phyloP scores from a whole-genome alignment of 1,140 invertebrate genomes.

The Apocrypta bakeri region DNA sequence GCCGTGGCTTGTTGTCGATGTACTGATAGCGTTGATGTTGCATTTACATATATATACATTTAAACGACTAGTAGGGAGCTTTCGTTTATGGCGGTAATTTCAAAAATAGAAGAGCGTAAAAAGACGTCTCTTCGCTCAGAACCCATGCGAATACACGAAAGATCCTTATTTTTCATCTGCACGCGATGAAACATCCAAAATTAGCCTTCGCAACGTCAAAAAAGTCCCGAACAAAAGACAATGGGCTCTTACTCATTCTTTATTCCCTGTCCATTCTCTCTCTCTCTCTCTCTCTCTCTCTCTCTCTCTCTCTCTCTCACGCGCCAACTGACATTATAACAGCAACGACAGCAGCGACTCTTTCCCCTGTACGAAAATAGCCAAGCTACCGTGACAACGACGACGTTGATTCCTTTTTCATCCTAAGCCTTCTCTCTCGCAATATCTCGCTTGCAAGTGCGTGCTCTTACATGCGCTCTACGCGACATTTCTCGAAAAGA shows the following conservation, averaged over 20 bases:
- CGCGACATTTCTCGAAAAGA: background rate
- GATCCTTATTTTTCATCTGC: background rate
- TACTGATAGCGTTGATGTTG: background rate
- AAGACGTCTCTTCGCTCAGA: too few species aligned
- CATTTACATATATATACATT: background rate
- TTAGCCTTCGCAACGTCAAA: background rate
- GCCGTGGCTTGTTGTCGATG: background rate
- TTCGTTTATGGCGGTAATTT: background rate
- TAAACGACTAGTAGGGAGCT: background rate
- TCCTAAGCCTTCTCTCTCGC: background rate
- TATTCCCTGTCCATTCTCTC: background rate
- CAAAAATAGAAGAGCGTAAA: background rate
- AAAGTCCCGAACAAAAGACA: constrained; percentile 12
- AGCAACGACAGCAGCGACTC: background rate
- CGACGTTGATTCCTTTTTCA: background rate
- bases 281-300: too few species aligned
- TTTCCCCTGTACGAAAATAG: background rate
- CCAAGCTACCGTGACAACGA: background rate
- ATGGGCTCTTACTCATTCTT: constrained; percentile 12
- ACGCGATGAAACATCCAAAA: background rate
- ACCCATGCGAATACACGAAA: background rate
- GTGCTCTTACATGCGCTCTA: too few species aligned
- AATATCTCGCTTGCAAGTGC: background rate
- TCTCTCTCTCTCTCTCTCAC: too few species aligned
- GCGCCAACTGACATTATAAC: too few species aligned